phyloP scores from a whole-genome alignment of 2,113 vertebrate genomes.

The Dolichallabes microphthalmus region DNA sequence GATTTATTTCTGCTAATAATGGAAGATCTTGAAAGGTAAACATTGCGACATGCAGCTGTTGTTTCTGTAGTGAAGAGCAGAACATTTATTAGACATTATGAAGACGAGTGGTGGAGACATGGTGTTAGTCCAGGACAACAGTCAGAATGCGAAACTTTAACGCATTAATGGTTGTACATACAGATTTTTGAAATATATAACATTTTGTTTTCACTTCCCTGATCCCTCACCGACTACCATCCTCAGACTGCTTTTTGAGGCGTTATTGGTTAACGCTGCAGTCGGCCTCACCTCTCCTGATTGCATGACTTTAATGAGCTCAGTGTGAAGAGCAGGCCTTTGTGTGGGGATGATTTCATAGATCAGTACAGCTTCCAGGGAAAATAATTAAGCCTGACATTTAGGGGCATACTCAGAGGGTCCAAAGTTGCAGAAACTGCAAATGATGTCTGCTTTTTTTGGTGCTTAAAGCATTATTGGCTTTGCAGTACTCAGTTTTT shows the following conservation, averaged over 20 bases:
- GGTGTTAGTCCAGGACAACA: not conserved
- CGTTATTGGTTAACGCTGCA: not conserved
- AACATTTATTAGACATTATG: not conserved
- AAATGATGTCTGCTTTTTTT: conserved; percentile 37
- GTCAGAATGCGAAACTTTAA: not conserved
- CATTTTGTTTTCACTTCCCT: not conserved
- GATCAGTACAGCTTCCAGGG: conserved; percentile 10
- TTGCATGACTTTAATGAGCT: conserved; percentile 18
- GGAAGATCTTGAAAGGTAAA: not conserved
- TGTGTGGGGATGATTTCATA: conserved; percentile 23
- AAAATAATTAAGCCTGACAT: conserved; percentile 63
- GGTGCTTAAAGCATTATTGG: not conserved
- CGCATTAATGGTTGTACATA: not conserved
- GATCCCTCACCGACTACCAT: not conserved
- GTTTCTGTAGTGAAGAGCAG: not conserved
- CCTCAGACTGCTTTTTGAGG: not conserved
- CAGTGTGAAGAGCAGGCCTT: conserved; percentile 32
- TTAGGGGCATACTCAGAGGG: conserved; percentile 58
- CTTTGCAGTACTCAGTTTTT: not conserved
- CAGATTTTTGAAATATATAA: not conserved
- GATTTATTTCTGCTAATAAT: not conserved
- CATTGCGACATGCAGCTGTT: not conserved
- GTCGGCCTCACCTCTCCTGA: not conserved
- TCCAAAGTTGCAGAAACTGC: conserved; percentile 51
- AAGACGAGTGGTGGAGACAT: not conserved